Conservation (phyloP, 37 sponge, comb jelly and placozoan species). For the Chondrosia reniformis region DNA sequence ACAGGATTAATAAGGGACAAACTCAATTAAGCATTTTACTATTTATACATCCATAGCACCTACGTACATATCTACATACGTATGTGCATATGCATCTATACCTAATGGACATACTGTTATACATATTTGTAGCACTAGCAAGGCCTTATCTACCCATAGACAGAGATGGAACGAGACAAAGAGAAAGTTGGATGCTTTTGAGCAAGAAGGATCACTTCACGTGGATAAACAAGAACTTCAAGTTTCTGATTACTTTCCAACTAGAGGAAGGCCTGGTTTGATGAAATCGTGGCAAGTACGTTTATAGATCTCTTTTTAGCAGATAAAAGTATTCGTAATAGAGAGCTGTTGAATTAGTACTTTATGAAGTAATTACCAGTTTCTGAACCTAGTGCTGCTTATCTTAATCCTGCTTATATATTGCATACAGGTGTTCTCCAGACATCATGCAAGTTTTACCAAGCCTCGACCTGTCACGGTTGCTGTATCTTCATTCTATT, state of each 20-base stretch:
- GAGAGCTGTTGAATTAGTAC: not conserved
- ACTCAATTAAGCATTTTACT: not conserved
- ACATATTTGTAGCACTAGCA: not conserved
- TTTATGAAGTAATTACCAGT: not conserved
- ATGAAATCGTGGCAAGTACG: not conserved
- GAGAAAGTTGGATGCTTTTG: not conserved
- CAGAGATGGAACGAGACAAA: not conserved
- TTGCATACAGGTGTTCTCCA: not conserved
- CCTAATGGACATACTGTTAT: not conserved
- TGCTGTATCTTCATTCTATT: not conserved
- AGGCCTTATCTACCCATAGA: no score
- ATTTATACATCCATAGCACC: not conserved
- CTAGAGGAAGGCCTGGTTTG: not conserved
- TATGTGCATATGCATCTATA: not conserved
- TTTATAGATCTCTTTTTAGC: not conserved
- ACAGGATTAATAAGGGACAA: no score
- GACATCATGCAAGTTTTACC: not conserved
- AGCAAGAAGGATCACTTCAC: not conserved
- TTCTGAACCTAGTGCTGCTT: not conserved
- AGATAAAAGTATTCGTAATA: not conserved
- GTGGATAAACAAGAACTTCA: not conserved
- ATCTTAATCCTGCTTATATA: not conserved
- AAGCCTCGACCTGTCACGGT: slow-evolving; percentile 3
- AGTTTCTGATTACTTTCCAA: not conserved
- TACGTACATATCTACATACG: not conserved